phyloP scores from a whole-genome alignment of 92 coral and sea anemone genomes.

The Palythoa heliodiscus region DNA sequence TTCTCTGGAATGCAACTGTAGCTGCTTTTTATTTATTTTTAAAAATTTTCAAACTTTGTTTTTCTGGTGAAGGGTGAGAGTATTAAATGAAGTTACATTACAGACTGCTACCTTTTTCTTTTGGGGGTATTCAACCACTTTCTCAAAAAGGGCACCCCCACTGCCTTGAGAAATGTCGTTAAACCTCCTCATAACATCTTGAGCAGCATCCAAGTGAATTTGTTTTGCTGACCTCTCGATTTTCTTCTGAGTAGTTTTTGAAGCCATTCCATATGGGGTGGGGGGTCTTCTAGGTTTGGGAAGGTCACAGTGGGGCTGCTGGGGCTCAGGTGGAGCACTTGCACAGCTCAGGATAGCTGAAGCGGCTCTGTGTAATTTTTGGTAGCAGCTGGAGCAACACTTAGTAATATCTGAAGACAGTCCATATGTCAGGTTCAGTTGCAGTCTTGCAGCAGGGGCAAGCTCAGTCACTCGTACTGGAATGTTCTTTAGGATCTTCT shows the following conservation, averaged over 20 bases:
- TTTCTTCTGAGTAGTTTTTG: conserved; percentile 6
- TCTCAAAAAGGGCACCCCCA: not conserved
- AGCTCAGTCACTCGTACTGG: not conserved
- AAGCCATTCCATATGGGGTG: conserved; percentile 28
- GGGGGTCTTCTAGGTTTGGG: conserved; percentile 29
- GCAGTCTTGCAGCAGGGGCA: conserved; percentile 26
- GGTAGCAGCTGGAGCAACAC: conserved; percentile 29
- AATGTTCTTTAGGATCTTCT: not conserved
- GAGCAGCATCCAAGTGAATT: not conserved
- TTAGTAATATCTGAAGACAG: not conserved
- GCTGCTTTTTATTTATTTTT: no score
- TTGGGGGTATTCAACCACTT: conserved; percentile 5
- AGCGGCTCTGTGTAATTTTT: conserved; percentile 36
- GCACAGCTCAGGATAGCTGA: not conserved
- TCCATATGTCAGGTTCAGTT: conserved; percentile 17
- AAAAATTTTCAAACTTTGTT: no score
- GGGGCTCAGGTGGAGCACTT: not conserved
- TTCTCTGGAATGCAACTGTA: no score
- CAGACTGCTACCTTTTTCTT: not conserved
- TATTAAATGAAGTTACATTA: no score
- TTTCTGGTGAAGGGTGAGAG: no score
- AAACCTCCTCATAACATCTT: not conserved
- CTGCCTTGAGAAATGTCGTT: conserved; percentile 9
- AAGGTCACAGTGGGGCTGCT: not conserved
- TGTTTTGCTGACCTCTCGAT: conserved; percentile 8